Base-by-base conservation (phyloP, 2,797 vertebrate species). In the Bucorvus abyssinicus region DNA sequence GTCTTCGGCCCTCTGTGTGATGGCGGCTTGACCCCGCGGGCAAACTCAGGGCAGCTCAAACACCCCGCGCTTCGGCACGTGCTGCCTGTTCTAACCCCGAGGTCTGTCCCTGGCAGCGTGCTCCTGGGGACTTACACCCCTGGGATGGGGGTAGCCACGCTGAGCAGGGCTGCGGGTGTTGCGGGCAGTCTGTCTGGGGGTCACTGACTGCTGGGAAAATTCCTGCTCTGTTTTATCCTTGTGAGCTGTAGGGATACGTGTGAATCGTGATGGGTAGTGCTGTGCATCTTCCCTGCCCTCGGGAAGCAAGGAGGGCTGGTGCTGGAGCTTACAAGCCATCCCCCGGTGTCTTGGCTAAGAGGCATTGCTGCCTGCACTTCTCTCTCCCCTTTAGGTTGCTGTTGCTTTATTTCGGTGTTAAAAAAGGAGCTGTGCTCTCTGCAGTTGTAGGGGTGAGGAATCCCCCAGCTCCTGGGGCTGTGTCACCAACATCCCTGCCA, bases 71-170 rank as follows among this genome's bases (percentile, higher is more conserved):
- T 55, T 75, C 32, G 75, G 55, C 36, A 32, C 3, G 0, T 27
- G 4, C 44, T 4, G 27, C 4, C 70, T 55, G 45, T 32, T 3
- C 80, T 30, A 6, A 34, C 36, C 36, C 52, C 26, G 19, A 15
- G n/a, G 65, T 29, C n/a, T 27, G 20, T n/a, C 65, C 47, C 64
- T 32, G 59, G 34, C 60, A 57, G 29, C 1, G 5, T 21, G 70
- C 45, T n/a, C 36, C 45, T 1, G 0, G 24, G 27, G 60, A 34
- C 56, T 44, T 26, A 2, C 2, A 0, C 45, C 36, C 24, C 9
- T 27, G 18, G 2, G 36, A 22, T 24, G 68, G 60, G 11, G 36
- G 12, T 40, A 18, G 32, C 61, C 30, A 3, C 0, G 1, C 32
- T 42, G 63, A 52, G 75, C 64, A 21, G 71, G 57, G 57, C 65